Conservation (phyloP, 1,140 invertebrate species). For the Brachionus manjavacas region DNA sequence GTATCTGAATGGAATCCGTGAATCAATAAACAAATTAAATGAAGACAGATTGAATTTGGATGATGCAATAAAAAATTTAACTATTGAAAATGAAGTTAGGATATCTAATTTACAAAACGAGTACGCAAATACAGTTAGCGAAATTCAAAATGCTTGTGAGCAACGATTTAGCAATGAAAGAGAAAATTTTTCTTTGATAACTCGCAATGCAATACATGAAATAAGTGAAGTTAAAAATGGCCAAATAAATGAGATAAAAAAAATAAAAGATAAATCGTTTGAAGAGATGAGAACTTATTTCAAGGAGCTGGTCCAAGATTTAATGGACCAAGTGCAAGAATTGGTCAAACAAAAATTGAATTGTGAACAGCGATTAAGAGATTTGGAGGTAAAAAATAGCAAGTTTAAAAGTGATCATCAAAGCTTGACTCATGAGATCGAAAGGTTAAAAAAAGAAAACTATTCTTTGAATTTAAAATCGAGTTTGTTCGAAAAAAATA, state of each 20-base stretch:
- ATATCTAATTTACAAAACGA: neutral
- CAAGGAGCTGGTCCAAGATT: neutral
- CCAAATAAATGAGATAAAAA: slow-evolving; percentile 4
- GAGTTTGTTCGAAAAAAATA: neutral
- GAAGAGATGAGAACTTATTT: slow-evolving; percentile 28
- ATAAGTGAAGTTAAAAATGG: slow-evolving; percentile 4
- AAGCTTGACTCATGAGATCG: neutral
- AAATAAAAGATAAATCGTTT: neutral
- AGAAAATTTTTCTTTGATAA: slow-evolving; percentile 5
- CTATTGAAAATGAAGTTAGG: neutral
- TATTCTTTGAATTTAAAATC: slow-evolving; percentile 1
- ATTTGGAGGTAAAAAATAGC: neutral
- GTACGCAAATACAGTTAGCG: neutral
- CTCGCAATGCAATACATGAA: slow-evolving; percentile 9
- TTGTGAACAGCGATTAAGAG: neutral
- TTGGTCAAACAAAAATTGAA: neutral
- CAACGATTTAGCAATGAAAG: neutral
- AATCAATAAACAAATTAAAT: neutral
- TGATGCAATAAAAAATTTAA: slow-evolving; percentile 19
- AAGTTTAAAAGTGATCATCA: neutral
- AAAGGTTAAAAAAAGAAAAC: slow-evolving; percentile 11
- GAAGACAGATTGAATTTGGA: slow-evolving; percentile 11
- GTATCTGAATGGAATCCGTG: neutral
- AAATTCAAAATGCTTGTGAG: slow-evolving; percentile 10
- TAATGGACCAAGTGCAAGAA: neutral